These are phyloP conservation scores for Hippopotamus amphibius DNA, from an alignment of 2,113 vertebrate species.

Conservation along the genomic window DNA sequence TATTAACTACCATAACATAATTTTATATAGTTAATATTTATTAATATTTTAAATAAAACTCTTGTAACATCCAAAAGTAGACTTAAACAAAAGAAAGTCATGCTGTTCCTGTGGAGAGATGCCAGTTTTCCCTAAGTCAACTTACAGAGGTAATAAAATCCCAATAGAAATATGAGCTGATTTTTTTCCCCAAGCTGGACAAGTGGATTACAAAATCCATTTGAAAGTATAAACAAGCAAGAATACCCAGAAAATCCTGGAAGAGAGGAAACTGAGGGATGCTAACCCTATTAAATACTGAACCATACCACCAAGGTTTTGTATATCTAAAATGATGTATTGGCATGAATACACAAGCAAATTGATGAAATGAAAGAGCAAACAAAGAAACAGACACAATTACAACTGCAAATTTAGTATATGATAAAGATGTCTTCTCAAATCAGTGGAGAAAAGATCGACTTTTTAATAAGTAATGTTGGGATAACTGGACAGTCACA, in stretches of 20 bases:
- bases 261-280: background rate
- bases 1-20: background rate
- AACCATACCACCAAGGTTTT: background rate
- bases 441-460: background rate
- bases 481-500: background rate
- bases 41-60: background rate
- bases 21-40: background rate
- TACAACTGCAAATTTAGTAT: background rate
- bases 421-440: background rate
- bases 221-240: background rate
- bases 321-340: background rate
- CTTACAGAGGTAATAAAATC: background rate
- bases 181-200: background rate
- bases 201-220: background rate
- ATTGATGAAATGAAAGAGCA: background rate
- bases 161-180: background rate
- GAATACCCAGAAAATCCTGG: background rate
- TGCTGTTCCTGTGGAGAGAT: background rate
- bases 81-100: constrained; percentile 5
- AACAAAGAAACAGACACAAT: background rate
- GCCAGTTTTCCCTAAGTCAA: background rate
- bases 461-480: background rate
- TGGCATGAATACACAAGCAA: background rate
- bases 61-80: background rate
- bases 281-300: background rate